Base-by-base conservation (phyloP, 1,140 invertebrate genomes). In the fruit fly (Drosophila melanogaster) region DNA sequence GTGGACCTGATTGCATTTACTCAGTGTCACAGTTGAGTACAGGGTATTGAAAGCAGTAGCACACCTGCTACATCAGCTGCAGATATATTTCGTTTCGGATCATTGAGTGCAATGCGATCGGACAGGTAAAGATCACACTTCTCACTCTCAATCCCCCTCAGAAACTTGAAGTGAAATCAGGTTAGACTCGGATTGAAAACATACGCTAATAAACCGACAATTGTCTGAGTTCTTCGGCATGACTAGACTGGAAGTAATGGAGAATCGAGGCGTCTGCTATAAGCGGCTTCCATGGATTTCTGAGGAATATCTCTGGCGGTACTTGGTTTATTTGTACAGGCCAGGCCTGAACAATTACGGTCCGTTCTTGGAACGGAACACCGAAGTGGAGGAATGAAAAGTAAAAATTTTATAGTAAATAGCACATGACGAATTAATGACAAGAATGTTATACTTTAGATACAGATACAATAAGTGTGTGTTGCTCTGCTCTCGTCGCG, bases 391-490 rank as follows among this genome's bases (percentile, higher is more conserved):
- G 51, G 43, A 55, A 69, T 59, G 50, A 86, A 87, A 86, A 78
- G 77, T 77, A 86, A 89, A 72, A 87, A 66, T 66, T 33, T 71
- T 70, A 61, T 72, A 40, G 72, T 47, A 89, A 89, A 80, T 89
- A 90, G 84, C 67, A 84, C 84, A 89, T 67, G 76, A 87, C 84
- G 69, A 89, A 85, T 85, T 55, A 75, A 56, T 60, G 62, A 69
- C 72, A 80, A 71, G 61, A 62, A 79, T 80, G 49, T 83, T 81
- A 66, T 59, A 55, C 61, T 54, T 53, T 17, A 41, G 58, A 38
- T 56, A 57, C 30, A 57, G 40, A 50, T 47, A 43, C 49, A 57
- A 58, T 33, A 62, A 56, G 47, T 57, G 38, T 38, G 26, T 35
- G 30, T 33, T 11, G 24, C 15, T 54, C 10, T 50, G 24, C 15